Percentiles rank a stretch among this genome's conserved stretches.
Evolutionary conservation across 2,888 invertebrate species (phyloP).

Genomic region (Barypeithes pellucidus): DNA sequence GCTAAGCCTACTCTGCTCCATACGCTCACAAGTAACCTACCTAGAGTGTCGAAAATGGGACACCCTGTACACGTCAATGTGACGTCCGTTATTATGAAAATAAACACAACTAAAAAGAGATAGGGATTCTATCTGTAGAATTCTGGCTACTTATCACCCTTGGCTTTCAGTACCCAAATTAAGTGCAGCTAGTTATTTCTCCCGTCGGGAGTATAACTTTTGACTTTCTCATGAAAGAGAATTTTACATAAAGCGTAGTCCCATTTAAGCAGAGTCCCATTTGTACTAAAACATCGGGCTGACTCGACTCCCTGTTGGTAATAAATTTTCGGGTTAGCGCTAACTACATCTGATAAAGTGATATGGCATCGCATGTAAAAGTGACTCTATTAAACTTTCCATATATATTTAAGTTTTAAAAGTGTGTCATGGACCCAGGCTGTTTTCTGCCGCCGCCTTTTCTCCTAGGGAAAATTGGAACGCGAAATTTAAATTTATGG

Average conservation of each 20-base stretch:
- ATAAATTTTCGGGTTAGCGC: slow-evolving; percentile 33
- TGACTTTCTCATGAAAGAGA: slow-evolving; percentile 31
- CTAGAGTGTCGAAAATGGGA: no score
- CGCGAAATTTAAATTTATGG: slow-evolving; percentile 20
- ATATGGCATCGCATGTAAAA: slow-evolving; percentile 38
- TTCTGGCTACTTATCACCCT: slow-evolving; percentile 8
- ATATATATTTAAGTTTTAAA: slow-evolving; percentile 30
- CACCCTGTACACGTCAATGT: no score
- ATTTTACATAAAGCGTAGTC: slow-evolving; percentile 34
- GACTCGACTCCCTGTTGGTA: slow-evolving; percentile 26
- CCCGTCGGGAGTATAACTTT: slow-evolving; percentile 34
- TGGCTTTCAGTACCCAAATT: slow-evolving; percentile 21
- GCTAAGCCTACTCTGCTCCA: no score
- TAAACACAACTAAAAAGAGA: no score
- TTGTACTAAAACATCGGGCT: slow-evolving; percentile 37
- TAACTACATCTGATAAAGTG: slow-evolving; percentile 43
- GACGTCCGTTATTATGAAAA: no score
- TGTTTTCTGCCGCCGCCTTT: slow-evolving; percentile 7
- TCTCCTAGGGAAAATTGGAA: slow-evolving; percentile 2
- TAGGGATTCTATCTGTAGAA: no score
- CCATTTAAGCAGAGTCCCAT: slow-evolving; percentile 34
- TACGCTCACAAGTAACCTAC: no score
- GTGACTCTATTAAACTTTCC: slow-evolving; percentile 42
- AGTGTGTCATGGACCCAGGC: slow-evolving; percentile 14
- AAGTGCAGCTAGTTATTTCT: slow-evolving; percentile 28